These are phyloP conservation scores for Nesoenas mayeri DNA, from an alignment of 2,113 vertebrate species.

Conservation along the genomic window DNA sequence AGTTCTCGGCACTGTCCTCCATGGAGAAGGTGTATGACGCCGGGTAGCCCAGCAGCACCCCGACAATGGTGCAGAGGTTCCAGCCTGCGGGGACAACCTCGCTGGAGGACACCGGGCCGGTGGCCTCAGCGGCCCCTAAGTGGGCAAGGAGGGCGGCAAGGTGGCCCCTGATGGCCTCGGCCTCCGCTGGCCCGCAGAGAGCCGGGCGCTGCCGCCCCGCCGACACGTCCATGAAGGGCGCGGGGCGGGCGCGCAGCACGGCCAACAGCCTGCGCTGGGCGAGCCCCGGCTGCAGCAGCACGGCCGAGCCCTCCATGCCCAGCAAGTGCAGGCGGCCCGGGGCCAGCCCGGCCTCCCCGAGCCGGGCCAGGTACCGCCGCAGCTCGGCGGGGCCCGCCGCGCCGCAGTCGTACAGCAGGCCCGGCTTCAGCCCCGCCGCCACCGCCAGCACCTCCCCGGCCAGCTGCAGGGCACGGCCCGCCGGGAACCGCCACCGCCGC, in stretches of 20 bases:
- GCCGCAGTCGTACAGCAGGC: slow-evolving; percentile 84
- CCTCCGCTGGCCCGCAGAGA: slow-evolving; percentile 23
- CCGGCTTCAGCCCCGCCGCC: slow-evolving; percentile 84
- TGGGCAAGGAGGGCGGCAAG: slow-evolving; percentile 67
- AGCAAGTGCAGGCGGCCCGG: slow-evolving; percentile 73
- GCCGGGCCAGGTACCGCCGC: slow-evolving; percentile 74
- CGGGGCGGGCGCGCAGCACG: neutral
- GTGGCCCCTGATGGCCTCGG: slow-evolving; percentile 43
- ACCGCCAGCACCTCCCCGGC: slow-evolving; percentile 83
- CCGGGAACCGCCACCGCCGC: neutral
- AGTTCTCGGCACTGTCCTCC: slow-evolving; percentile 79
- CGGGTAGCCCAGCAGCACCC: slow-evolving; percentile 89
- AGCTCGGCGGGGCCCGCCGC: slow-evolving; percentile 73
- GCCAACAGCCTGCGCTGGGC: slow-evolving; percentile 68
- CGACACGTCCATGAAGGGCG: slow-evolving; percentile 81
- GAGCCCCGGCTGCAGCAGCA: slow-evolving; percentile 60
- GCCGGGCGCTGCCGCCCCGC: slow-evolving; percentile 63
- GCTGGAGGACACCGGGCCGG: slow-evolving; percentile 39
- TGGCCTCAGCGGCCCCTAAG: slow-evolving; percentile 23
- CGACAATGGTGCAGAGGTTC: slow-evolving; percentile 90
- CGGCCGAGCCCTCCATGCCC: slow-evolving; percentile 68
- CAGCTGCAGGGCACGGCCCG: slow-evolving; percentile 56
- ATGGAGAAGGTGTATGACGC: slow-evolving; percentile 82
- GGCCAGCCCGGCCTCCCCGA: slow-evolving; percentile 74
- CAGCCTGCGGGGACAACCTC: slow-evolving; percentile 62